A percentile compares a stretch with the other conserved stretches of the same genome.
These are phyloP conservation scores for Taurulus bubalis DNA, from an alignment of 2,113 vertebrate genomes.

Conservation along the genomic window DNA sequence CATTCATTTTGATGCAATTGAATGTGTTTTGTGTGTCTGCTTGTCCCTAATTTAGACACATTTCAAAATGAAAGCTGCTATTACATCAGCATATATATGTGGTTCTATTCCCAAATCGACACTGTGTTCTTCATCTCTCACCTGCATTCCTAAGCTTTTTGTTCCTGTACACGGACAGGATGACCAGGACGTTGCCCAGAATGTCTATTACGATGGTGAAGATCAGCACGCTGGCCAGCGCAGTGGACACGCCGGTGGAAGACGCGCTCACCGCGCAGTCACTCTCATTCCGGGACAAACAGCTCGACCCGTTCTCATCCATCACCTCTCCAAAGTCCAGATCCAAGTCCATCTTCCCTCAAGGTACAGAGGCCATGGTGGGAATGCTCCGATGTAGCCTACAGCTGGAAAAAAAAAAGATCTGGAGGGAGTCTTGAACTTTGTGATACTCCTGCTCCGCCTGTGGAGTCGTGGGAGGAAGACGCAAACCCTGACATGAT, in stretches of 20 bases:
- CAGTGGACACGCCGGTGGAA: conserved; percentile 73
- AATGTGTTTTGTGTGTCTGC: background rate
- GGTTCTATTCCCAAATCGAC: background rate
- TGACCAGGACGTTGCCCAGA: conserved; percentile 86
- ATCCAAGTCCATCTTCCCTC: conserved; percentile 72
- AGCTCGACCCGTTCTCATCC: conserved; percentile 75
- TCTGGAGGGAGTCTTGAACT: conserved; percentile 40
- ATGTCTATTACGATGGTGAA: conserved; percentile 88
- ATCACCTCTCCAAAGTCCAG: conserved; percentile 54
- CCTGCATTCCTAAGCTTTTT: conserved; percentile 89
- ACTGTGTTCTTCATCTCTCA: conserved; percentile 65
- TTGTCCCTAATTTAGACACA: background rate
- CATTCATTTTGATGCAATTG: background rate
- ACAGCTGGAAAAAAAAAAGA: background rate
- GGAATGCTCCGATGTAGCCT: conserved; percentile 11
- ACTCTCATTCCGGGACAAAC: conserved; percentile 70
- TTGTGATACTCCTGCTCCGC: conserved; percentile 32
- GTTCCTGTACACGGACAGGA: conserved; percentile 87
- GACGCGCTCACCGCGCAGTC: conserved; percentile 47
- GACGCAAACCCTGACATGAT: conserved; percentile 22
- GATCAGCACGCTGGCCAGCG: conserved; percentile 87
- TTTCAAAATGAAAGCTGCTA: background rate
- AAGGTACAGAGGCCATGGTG: conserved; percentile 54
- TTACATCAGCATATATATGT: background rate
- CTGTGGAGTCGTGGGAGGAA: conserved; percentile 5